Base-by-base conservation (phyloP, 2,113 vertebrate species). In the Chaetodon trifascialis region DNA sequence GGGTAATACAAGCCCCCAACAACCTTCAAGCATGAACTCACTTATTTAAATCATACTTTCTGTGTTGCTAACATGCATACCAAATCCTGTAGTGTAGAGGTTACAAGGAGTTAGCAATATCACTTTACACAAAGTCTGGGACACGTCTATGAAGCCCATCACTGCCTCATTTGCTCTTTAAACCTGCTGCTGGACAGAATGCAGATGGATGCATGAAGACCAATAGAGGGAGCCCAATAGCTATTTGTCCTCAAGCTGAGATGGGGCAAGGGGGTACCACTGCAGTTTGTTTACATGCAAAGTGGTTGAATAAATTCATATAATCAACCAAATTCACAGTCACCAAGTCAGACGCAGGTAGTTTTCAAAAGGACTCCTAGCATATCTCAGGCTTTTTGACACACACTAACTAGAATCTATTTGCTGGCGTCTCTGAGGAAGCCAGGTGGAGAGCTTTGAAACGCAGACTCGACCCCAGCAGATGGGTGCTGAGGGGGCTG, bases 171-270 rank as follows among this genome's bases (percentile, higher is more conserved):
- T 56, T 7, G 77, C 36, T 52, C 69, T 52, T 73, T 80, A 40
- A 76, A 82, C 72, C 76, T 60, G 73, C 73, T 51, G 38, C 75
- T 82, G 74, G 69, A 73, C 81, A 74, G 5, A 66, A 76, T 86
- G 77, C 77, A 87, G 74, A 88, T 63, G 9, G 36, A 54, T 86
- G 73, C 40, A 21, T 69, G 1, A 25, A 83, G 79, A 85, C 94
- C 94, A 93, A 94, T 44, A 94, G 94, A 95, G 94, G 94, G 92
- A 88, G 92, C 94, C 89, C 93, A 90, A 90, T 90, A 90, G 92
- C 92, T 88, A 63, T 84, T 69, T 86, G 88, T 85, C 73, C 73
- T 79, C n/a, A 15, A 71, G 69, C 68, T 54, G 71, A 84, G 65
- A 70, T 11, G 23, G 42, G 46, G 16, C 64, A 49, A 63, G 1